Base-by-base conservation (phyloP, 2,113 vertebrate species). In the Colossoma macropomum region DNA sequence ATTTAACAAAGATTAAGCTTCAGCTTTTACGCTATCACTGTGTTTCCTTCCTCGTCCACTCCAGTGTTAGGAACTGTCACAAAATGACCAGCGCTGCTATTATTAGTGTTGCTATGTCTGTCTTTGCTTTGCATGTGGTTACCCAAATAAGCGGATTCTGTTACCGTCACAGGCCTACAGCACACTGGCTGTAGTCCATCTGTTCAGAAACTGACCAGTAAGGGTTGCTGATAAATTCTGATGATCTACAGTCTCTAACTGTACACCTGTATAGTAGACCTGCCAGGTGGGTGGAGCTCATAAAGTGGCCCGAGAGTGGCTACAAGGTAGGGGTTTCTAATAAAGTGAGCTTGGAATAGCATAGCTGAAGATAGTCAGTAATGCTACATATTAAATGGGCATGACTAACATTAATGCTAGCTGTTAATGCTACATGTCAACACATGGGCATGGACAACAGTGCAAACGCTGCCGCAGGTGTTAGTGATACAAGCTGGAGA, bases 401-500 rank as follows among this genome's bases (percentile, higher is more conserved):
- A 60, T 25, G 56, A 25, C 34, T 76, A 68, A 38, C 28, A 27
- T 70, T 76, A 56, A 70, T 59, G 62, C 27, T 52, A 79, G 62
- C n/a, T 75, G 73, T 34, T 92, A 91, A 93, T 69, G 92, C 66
- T 72, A 83, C 30, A 74, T 60, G 50, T 34, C 62, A 63, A 52
- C 52, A 75, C 30, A 76, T 59, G 52, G 16, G 8, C 80, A 77
- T 27, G 56, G 23, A 77, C 23, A 60, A 77, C 60, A 28, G 48
- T 27, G 63, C 32, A 71, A 73, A 63, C 56, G 38, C 56, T 90
- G 89, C 86, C 79, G 62, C 87, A 79, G 79, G 85, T 71, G 90
- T 88, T 91, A 91, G 90, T 87, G 15, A 68, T 48, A 65, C 80
- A 87, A 90, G 88, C 86, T 32, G 77, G 81, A 86, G 50, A 60